Percentiles rank a stretch among this genome's conserved stretches.
These are phyloP conservation scores for Equus przewalskii DNA, from an alignment of 2,113 vertebrate genomes.

Conservation along the genomic window DNA sequence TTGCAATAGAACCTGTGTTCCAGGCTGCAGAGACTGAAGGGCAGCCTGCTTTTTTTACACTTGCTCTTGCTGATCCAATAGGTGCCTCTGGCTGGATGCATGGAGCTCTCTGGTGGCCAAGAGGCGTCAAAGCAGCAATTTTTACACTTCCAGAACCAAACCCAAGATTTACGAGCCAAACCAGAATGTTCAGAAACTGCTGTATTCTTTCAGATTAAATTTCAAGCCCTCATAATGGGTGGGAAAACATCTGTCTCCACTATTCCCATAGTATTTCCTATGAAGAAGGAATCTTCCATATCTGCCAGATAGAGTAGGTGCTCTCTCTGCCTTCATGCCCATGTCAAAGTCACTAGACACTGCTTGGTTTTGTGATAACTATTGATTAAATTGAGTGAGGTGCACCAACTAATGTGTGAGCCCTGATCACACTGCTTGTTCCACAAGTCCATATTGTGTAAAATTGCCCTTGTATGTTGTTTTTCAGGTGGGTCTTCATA, in stretches of 20 bases:
- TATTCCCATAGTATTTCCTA: neutral
- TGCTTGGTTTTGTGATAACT: slow-evolving; percentile 46
- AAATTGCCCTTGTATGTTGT: neutral
- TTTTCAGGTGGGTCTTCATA: slow-evolving; percentile 5
- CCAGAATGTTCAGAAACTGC: slow-evolving; percentile 22
- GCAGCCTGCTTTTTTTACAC: slow-evolving; percentile 13
- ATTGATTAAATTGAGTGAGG: neutral
- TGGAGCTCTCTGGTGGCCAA: slow-evolving; percentile 83
- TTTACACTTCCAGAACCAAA: slow-evolving; percentile 60
- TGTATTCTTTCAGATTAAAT: neutral
- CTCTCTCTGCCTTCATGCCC: neutral
- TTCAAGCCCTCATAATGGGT: neutral
- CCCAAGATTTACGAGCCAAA: slow-evolving; percentile 49
- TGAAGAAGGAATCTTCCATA: neutral
- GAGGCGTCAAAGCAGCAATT: slow-evolving; percentile 71
- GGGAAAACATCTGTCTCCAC: slow-evolving; percentile 1
- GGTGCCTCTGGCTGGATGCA: slow-evolving; percentile 72
- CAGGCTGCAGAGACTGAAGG: neutral
- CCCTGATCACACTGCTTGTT: neutral
- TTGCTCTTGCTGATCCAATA: neutral
- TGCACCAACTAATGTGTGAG: neutral
- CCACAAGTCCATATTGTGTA: neutral
- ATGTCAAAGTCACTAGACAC: neutral
- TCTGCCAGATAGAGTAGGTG: neutral
- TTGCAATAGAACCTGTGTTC: neutral